These are phyloP conservation scores for Acleris cristana DNA, from an alignment of 2,888 invertebrate genomes.

Conservation along the genomic window DNA sequence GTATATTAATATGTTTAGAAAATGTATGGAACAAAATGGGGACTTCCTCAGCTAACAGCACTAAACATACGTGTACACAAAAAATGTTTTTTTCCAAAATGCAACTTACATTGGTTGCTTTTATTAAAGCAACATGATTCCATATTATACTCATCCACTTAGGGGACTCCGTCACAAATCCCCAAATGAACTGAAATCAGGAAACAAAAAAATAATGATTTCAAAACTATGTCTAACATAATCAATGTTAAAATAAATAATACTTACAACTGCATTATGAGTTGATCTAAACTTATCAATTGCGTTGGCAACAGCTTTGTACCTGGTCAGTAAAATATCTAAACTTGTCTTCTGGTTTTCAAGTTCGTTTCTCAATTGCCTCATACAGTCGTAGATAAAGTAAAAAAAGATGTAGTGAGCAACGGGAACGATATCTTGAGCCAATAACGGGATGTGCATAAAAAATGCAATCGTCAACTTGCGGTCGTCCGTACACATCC, in stretches of 20 bases:
- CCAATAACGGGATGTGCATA: slow-evolving; percentile 15
- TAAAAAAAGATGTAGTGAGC: slow-evolving; percentile 15
- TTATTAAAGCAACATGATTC: slow-evolving; percentile 15
- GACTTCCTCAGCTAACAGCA: too few relatives aligned
- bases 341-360: background rate
- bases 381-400: slow-evolving; percentile 8
- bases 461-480: background rate
- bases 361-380: slow-evolving; percentile 5
- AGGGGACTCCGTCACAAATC: slow-evolving; percentile 15
- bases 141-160: slow-evolving; percentile 24
- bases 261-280: slow-evolving; percentile 20
- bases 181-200: slow-evolving; percentile 22
- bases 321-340: background rate
- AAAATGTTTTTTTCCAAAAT: too few relatives aligned
- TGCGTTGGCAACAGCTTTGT: slow-evolving; percentile 5
- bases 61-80: too few relatives aligned
- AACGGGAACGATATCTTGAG: slow-evolving; percentile 13
- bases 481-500: background rate
- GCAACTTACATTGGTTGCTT: slow-evolving; percentile 9
- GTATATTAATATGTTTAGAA: too few relatives aligned
- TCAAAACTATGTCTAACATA: background rate
- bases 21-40: too few relatives aligned
- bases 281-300: slow-evolving; percentile 16
- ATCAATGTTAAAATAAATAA: background rate
- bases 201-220: background rate